These are phyloP conservation scores for Choristoneura fumiferana DNA, from an alignment of 1,140 invertebrate species.

Conservation along the genomic window DNA sequence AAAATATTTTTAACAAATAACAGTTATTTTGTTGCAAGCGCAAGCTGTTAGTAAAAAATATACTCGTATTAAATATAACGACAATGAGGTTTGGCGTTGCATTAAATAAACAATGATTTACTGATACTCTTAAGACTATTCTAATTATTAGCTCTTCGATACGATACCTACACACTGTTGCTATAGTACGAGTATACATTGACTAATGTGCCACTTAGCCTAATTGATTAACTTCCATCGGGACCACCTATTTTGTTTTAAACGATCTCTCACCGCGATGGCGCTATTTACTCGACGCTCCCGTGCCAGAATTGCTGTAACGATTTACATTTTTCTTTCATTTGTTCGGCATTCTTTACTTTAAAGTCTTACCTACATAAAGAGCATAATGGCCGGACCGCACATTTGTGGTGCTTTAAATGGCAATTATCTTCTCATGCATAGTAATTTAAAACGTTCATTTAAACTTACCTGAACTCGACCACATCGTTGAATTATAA, in stretches of 20 bases:
- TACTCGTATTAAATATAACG: no score
- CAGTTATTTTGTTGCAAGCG: no score
- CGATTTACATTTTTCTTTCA: slow-evolving; percentile 18
- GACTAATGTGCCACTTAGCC: slow-evolving; percentile 7
- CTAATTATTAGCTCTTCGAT: slow-evolving; percentile 9
- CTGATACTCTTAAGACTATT: slow-evolving; percentile 5
- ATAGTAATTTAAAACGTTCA: slow-evolving; percentile 17
- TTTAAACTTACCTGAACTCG: slow-evolving; percentile 8
- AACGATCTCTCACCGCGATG: neutral
- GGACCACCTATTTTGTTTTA: slow-evolving; percentile 14
- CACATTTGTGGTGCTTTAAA: slow-evolving; percentile 8
- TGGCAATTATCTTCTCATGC: slow-evolving; percentile 10
- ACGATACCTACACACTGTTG: slow-evolving; percentile 3
- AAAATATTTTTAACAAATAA: no score
- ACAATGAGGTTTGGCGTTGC: no score
- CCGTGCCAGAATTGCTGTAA: slow-evolving; percentile 4
- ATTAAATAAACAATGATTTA: neutral
- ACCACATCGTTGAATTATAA: neutral
- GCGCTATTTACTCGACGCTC: slow-evolving; percentile 7
- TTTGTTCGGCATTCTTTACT: slow-evolving; percentile 12
- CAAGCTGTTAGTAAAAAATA: no score
- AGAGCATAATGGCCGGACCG: slow-evolving; percentile 5
- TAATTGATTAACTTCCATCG: slow-evolving; percentile 16
- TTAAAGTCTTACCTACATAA: slow-evolving; percentile 16
- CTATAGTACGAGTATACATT: neutral